Conservation (phyloP, 1,140 invertebrate species). For the Drosophila jambulina region DNA sequence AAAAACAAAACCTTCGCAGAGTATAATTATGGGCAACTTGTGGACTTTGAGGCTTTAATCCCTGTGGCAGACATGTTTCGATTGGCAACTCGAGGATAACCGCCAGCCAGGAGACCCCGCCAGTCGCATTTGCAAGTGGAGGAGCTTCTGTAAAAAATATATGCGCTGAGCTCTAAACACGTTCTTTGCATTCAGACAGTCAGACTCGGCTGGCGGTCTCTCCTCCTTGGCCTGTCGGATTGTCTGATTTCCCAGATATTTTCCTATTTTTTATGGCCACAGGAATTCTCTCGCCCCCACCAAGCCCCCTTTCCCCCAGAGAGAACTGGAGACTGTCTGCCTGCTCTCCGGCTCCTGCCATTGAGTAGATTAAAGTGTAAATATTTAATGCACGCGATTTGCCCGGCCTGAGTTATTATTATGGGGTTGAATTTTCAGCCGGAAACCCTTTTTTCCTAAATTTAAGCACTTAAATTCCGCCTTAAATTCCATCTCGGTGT, state of each 20-base stretch:
- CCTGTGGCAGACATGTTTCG: slow-evolving; percentile 34
- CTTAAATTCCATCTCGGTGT: slow-evolving; percentile 5
- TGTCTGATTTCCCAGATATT: slow-evolving; percentile 78
- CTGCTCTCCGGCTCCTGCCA: slow-evolving; percentile 53
- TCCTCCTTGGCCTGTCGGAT: slow-evolving; percentile 44
- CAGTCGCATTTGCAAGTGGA: slow-evolving; percentile 26
- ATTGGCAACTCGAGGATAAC: slow-evolving; percentile 30
- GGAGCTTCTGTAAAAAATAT: slow-evolving; percentile 35
- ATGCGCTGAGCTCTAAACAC: slow-evolving; percentile 45
- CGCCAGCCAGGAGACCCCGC: neutral
- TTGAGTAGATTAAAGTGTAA: slow-evolving; percentile 81
- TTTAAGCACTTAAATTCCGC: neutral
- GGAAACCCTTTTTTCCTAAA: slow-evolving; percentile 22
- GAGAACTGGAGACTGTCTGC: slow-evolving; percentile 38
- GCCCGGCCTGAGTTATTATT: slow-evolving; percentile 74
- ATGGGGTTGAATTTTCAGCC: slow-evolving; percentile 5
- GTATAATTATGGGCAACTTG: slow-evolving; percentile 33
- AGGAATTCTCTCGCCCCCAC: slow-evolving; percentile 35
- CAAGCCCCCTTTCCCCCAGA: slow-evolving; percentile 6
- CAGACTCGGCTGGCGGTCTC: slow-evolving; percentile 14
- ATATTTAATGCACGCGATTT: slow-evolving; percentile 80
- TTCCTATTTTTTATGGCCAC: slow-evolving; percentile 80
- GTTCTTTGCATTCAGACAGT: slow-evolving; percentile 66
- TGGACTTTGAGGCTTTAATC: slow-evolving; percentile 34
- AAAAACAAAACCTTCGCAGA: neutral